phyloP scores from a whole-genome alignment of 2,888 invertebrate genomes.

The Seira musarum region DNA sequence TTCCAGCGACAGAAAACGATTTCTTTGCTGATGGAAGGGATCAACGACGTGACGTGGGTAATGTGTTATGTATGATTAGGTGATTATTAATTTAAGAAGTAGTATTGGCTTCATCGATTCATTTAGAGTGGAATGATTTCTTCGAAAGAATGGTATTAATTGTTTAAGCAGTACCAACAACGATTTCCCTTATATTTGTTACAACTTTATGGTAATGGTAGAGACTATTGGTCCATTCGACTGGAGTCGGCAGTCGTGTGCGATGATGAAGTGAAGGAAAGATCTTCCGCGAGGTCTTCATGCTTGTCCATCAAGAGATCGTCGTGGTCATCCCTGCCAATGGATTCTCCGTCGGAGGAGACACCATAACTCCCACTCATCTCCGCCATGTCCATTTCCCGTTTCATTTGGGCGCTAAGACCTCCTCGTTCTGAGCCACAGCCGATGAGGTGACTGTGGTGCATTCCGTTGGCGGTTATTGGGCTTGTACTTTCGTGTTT shows the following conservation, averaged over 20 bases:
- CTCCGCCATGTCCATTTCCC: constrained; percentile 67
- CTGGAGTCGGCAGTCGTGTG: constrained; percentile 65
- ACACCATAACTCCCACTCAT: constrained; percentile 66
- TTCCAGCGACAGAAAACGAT: background rate
- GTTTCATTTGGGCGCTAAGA: constrained; percentile 66
- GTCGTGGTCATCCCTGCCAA: constrained; percentile 68
- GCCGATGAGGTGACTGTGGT: constrained; percentile 52
- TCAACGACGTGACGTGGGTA: background rate
- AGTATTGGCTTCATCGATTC: background rate
- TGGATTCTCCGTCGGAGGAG: constrained; percentile 67
- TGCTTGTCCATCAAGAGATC: constrained; percentile 67
- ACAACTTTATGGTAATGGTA: constrained; percentile 13
- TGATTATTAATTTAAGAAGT: background rate
- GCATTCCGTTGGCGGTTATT: constrained; percentile 65
- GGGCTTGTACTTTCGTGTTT: constrained; percentile 69
- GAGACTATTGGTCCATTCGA: constrained; percentile 69
- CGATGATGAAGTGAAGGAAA: constrained; percentile 69
- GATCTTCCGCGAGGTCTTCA: constrained; percentile 70
- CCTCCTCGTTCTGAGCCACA: constrained; percentile 61
- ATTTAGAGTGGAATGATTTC: constrained; percentile 47
- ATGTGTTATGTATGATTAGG: too few relatives aligned
- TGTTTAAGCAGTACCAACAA: constrained; percentile 24
- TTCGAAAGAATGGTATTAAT: constrained; percentile 54
- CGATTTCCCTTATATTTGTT: background rate
- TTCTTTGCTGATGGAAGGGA: background rate